phyloP scores from a whole-genome alignment of 1,140 invertebrate species.

The Pygmarrhopalites habei region DNA sequence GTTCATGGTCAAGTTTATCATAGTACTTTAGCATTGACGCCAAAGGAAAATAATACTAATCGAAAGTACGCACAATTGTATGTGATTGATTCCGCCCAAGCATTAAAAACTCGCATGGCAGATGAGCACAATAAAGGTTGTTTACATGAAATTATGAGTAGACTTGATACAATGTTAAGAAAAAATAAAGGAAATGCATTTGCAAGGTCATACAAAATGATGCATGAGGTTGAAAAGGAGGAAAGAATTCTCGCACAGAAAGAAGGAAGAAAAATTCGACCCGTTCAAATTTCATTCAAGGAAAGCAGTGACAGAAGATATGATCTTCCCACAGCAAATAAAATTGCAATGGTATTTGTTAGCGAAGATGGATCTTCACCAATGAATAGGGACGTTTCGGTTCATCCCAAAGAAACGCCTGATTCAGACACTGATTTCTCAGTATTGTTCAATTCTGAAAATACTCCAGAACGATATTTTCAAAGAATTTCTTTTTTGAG shows the following conservation, averaged over 20 bases:
- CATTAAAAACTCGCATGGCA: not conserved
- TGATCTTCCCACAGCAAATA: constrained; percentile 40
- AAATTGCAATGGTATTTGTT: constrained; percentile 31
- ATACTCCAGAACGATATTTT: too few relatives aligned
- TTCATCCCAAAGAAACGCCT: not conserved
- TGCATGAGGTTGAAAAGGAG: constrained; percentile 4
- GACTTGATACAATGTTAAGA: not conserved
- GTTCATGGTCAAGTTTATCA: constrained; percentile 50
- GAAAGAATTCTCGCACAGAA: not conserved
- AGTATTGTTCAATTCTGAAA: constrained; percentile 5
- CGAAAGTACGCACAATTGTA: constrained; percentile 12
- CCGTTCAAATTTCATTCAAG: not conserved
- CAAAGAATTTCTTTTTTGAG: not conserved
- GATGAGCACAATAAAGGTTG: not conserved
- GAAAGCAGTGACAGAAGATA: not conserved
- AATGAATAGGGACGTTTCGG: constrained; percentile 21
- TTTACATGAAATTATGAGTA: not conserved
- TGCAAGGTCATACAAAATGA: constrained; percentile 11
- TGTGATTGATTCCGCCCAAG: constrained; percentile 9
- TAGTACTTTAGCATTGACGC: constrained; percentile 19
- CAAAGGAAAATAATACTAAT: not conserved
- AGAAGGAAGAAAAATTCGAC: not conserved
- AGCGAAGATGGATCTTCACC: constrained; percentile 33
- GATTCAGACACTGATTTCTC: not conserved
- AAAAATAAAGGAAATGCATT: constrained; percentile 14